These are phyloP conservation scores for Chaenogobius annularis DNA, from an alignment of 2,113 vertebrate genomes.

Conservation along the genomic window DNA sequence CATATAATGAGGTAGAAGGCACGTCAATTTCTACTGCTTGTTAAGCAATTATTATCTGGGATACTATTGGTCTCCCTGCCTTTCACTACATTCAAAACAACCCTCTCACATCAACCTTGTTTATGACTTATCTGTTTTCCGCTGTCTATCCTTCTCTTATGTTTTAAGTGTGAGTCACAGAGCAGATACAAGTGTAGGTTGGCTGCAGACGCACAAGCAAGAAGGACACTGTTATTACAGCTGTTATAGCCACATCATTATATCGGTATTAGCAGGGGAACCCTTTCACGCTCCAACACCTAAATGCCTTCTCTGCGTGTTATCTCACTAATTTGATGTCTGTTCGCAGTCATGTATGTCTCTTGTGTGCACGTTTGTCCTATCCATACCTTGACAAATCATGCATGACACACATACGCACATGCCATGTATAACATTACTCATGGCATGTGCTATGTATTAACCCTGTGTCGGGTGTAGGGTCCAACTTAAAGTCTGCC, in stretches of 20 bases:
- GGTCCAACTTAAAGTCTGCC: not conserved
- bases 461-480: not conserved
- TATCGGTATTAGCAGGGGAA: slow-evolving; percentile 57
- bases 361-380: slow-evolving; percentile 10
- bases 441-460: not conserved
- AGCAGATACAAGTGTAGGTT: slow-evolving; percentile 28
- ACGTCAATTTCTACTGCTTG: slow-evolving; percentile 26
- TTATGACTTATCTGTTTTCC: slow-evolving; percentile 46
- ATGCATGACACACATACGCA: slow-evolving; percentile 19
- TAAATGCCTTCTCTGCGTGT: slow-evolving; percentile 34
- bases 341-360: slow-evolving; percentile 33
- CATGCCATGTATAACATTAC: slow-evolving; percentile 8
- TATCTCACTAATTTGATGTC: slow-evolving; percentile 23
- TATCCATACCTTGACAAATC: slow-evolving; percentile 47
- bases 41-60: slow-evolving; percentile 44
- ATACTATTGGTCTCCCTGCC: slow-evolving; percentile 40
- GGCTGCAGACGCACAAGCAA: slow-evolving; percentile 8
- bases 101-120: slow-evolving; percentile 35
- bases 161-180: slow-evolving; percentile 60
- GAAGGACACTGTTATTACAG: slow-evolving; percentile 3
- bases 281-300: slow-evolving; percentile 68
- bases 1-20: slow-evolving; percentile 30
- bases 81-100: slow-evolving; percentile 44
- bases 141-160: slow-evolving; percentile 43
- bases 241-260: slow-evolving; percentile 61